Evolutionary conservation across 2,797 vertebrate genomes (phyloP), one percentile per base, ranked within the genome.

Genomic region (Eulemur coronatus): DNA sequence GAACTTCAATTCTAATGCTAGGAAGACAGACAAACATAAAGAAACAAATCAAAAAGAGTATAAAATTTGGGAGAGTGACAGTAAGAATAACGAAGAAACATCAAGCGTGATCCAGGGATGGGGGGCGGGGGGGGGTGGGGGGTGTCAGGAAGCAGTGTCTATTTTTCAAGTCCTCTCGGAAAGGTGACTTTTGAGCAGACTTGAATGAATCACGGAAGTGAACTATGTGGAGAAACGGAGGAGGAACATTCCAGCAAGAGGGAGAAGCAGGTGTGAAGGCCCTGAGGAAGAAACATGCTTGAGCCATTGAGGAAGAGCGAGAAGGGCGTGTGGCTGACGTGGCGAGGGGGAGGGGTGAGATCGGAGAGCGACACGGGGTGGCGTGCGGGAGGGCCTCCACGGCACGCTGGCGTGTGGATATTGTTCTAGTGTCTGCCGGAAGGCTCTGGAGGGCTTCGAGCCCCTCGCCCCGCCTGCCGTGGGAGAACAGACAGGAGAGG

Each of bases 351-450:
- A 4, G 22, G 50, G 22, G 30, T 14, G 11, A 82, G 12, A 28
- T 0, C 1, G 17, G 55, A n/a, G 75, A 88, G 17, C 11, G 1
- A 4, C 28, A 0, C 12, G 10, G 26, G 43, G 30, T n/a, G 78
- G 0, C 1, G 5, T 0, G 20, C 17, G 2, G 2, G 15, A 35
- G 10, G 33, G 41, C 7, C 70, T 33, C 57, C 14, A 0, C 17
- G n/a, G 11, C 30, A 41, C 28, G 65, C 55, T 18, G 1, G 35
- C 26, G 9, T 3, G 8, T 20, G 52, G 46, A 12, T n/a, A 26
- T 67, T 7, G 10, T 20, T 41, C 84, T 6, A 17, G 17, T 4
- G 3, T 33, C 2, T 57, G 3, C 28, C 2, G 0, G 35, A 80
- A 87, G 50, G 26, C 65, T 43, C 2, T 8, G 9, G 35, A 57